Evolutionary conservation across 2,888 invertebrate genomes (phyloP), one percentile per base, ranked within the genome.

Genomic region (Drosophila parthenogenetica): DNA sequence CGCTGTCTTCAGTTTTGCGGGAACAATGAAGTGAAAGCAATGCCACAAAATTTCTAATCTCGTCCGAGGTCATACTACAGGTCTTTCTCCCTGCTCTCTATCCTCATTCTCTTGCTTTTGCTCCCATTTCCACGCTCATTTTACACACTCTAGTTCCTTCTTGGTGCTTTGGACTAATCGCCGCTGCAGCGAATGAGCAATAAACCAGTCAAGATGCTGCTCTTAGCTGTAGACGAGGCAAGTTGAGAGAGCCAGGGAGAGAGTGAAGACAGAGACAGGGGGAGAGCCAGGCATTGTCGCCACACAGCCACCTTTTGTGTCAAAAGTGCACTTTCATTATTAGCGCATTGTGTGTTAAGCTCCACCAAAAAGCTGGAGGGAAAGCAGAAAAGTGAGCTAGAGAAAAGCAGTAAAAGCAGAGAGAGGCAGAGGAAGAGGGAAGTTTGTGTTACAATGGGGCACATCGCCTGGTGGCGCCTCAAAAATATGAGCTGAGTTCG

Each of bases 241-340:
- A 5, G 17, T 16, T 11, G 11, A 7, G 22, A 17, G 10, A 8
- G 64, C 4, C 11, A 48, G 17, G 48, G 29, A 16, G 10, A 45
- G 2, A 11, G 16, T 5, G 22, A 2, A 14, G 5, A 3, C 16
- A 32, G 10, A 8, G 32, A 3, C 10, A 4, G 50, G n/a, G 7
- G 19, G 5, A n/a, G 42, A 1, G 16, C 35, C 7, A 17, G 53
- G 66, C 67, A 77, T 71, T 80, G 81, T 74, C 77, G 81, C 69
- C 75, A 62, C 82, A 83, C 43, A 45, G 89, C 60, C 87, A 81
- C 87, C 87, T 84, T 85, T 85, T 88, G 87, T 87, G 84, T 89
- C 81, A 87, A 85, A 85, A 85, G 85, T 85, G 85, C 85, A 85
- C 89, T 89, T 86, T 74, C 84, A 89, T 85, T 85, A 85, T 85